Evolutionary conservation across 23 tunicate genomes (phyloP).

Genomic region (Oikopleura dioica): DNA sequence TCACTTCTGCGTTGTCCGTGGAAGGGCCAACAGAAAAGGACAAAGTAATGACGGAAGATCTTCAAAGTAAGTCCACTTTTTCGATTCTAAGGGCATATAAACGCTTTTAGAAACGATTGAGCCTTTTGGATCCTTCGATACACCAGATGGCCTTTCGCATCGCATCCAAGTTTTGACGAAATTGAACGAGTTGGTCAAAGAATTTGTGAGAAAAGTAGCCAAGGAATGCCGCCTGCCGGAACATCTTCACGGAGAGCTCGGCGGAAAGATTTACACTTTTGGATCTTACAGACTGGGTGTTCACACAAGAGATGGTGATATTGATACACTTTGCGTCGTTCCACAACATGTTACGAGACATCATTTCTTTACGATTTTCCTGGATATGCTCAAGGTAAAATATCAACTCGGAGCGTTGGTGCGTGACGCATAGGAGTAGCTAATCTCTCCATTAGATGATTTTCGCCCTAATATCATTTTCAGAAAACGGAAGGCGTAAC

Average conservation of each 20-base stretch:
- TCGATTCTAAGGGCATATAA: no score
- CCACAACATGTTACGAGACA: conserved; percentile 61
- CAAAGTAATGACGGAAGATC: conserved; percentile 21
- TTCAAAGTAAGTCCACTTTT: no score
- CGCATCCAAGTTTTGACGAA: conserved; percentile 32
- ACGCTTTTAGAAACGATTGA: conserved; percentile 29
- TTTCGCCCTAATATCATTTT: no score
- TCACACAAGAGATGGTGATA: conserved; percentile 66
- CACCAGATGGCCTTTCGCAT: conserved; percentile 24
- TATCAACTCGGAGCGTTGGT: conserved; percentile 35
- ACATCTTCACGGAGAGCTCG: conserved; percentile 26
- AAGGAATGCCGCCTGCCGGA: conserved; percentile 56
- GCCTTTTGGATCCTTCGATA: conserved; percentile 66
- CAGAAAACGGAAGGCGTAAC: no score
- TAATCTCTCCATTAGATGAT: no score
- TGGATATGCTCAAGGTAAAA: conserved; percentile 36
- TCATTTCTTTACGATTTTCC: conserved; percentile 43
- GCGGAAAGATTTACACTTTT: conserved; percentile 80
- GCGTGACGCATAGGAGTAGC: no score
- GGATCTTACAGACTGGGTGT: conserved; percentile 88
- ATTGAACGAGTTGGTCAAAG: conserved; percentile 48
- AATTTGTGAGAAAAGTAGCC: conserved; percentile 59
- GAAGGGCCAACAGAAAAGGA: conserved; percentile 48
- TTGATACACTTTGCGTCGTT: conserved; percentile 69
- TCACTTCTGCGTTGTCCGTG: conserved; percentile 47